Evolutionary conservation across 2,888 invertebrate species (phyloP).

Genomic region (Machimus atricapillus): DNA sequence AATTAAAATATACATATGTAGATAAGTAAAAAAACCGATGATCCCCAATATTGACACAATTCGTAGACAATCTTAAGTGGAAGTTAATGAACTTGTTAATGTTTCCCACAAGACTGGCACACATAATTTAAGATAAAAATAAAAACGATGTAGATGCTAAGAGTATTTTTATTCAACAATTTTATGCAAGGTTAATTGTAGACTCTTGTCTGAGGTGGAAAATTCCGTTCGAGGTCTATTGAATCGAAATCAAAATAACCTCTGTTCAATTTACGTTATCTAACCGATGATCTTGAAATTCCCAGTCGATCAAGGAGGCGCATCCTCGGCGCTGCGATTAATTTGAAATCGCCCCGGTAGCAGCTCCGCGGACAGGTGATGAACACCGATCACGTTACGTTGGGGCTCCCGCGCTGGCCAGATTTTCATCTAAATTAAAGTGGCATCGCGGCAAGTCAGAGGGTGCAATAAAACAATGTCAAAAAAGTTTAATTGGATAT

Average conservation of each 20-base stretch:
- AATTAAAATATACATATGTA: too few species aligned
- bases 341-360: background rate
- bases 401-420: background rate
- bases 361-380: background rate
- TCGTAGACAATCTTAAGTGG: background rate
- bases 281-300: background rate
- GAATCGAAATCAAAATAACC: background rate
- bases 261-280: background rate
- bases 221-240: background rate
- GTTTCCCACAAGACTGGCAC: background rate
- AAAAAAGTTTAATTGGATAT: constrained; percentile 38
- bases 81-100: background rate
- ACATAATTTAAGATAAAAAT: background rate
- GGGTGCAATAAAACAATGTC: constrained; percentile 27
- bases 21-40: too few species aligned
- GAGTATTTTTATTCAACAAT: background rate
- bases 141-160: background rate
- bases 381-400: background rate
- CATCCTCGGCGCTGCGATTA: background rate
- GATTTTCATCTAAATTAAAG: constrained; percentile 23
- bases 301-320: background rate
- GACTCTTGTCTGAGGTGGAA: background rate
- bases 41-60: too few species aligned
- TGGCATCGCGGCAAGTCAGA: background rate
- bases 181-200: background rate